Evolutionary conservation across 37 sponge, comb jelly and placozoan genomes (phyloP), one percentile per base, ranked within the genome.

Genomic region (Beroe forskalii): DNA sequence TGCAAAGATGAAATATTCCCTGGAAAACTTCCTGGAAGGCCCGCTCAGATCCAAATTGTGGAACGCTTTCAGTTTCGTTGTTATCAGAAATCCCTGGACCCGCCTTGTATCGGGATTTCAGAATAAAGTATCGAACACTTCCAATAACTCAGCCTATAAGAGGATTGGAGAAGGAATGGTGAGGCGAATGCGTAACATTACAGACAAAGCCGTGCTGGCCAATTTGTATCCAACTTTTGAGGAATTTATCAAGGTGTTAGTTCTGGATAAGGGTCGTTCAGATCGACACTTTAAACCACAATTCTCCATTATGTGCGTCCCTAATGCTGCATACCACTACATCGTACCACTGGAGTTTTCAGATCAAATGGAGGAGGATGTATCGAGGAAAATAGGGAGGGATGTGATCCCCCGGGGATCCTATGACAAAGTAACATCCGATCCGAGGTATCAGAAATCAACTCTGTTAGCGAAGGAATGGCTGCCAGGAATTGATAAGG

Each of bases 361-460:
- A 28, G 66, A 30, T 28, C 66, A 24, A 4, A 28, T 63, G n/a
- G 25, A 30, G 20, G 28, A 63, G 25, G 66, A 63, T n/a, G 66
- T 63, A 4, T 63, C 28, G 66, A 19, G 66, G 9, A 63, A 30
- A 20, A 63, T 63, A 6, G 25, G 25, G 20, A 30, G 28, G 6
- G n/a, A 19, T 3, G 25, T 30, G 2, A 28, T 30, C 20, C n/a
- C 25, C 2, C 25, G 20, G n/a, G 24, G 25, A 63, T 63, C 66
- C 20, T 63, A 63, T 63, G 66, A 63, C n/a, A 19, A 63, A 63
- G n/a, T n/a, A n/a, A 28, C 66, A 63, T 63, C 66, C 2, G 66
- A 63, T 19, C 66, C 66, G 20, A 24, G 66, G 4, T 30, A 28
- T 20, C 66, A 63, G 25, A 63, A 63, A 63, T 63, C 66, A n/a